Evolutionary conservation across 2,888 invertebrate species (phyloP).

Genomic region (Ophonus ardosiacus): DNA sequence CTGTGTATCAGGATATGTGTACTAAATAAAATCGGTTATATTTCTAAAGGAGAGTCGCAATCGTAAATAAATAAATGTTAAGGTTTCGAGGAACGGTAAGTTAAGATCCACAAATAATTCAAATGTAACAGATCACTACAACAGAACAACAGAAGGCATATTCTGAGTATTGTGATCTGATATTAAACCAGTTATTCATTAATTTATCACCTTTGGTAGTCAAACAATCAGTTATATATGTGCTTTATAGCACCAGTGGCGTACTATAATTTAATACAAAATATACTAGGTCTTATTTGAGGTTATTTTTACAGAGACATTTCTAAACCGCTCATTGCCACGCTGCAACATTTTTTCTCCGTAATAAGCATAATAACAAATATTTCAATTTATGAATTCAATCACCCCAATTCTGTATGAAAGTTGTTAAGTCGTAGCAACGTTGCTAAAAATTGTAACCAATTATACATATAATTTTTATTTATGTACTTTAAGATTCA

Average conservation of each 20-base stretch:
- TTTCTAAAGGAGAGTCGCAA: background rate
- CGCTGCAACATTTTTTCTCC: no score
- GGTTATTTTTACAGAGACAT: no score
- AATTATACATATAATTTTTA: no score
- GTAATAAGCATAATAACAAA: no score
- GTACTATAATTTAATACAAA: background rate
- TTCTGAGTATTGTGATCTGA: constrained; percentile 31
- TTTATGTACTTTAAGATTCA: no score
- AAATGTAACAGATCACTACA: background rate
- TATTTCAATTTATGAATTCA: no score
- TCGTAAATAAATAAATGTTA: background rate
- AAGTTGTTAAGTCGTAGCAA: no score
- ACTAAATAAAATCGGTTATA: background rate
- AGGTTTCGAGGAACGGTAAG: background rate
- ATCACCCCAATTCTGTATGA: no score
- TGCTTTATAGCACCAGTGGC: constrained; percentile 2
- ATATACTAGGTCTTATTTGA: background rate
- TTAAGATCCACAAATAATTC: constrained; percentile 2
- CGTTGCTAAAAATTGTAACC: no score
- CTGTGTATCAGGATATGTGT: no score
- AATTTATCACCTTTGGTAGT: constrained; percentile 33
- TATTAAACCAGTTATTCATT: constrained; percentile 36
- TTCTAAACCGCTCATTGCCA: no score
- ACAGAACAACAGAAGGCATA: constrained; percentile 13
- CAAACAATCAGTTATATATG: background rate